phyloP scores from a whole-genome alignment of 23 tunicate species.

The Diplosoma virens region DNA sequence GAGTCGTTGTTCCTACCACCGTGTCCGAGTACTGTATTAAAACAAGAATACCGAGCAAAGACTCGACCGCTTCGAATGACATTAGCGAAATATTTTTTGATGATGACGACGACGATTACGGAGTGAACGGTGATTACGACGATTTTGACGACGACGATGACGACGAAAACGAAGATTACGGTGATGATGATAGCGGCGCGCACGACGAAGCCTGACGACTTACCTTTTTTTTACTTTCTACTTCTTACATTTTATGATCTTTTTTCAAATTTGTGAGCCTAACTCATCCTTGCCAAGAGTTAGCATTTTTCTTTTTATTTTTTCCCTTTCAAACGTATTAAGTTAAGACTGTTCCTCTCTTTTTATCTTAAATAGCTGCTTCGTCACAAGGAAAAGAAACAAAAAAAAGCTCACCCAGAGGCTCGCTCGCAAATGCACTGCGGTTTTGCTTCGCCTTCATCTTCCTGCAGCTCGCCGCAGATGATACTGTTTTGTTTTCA shows the following conservation, averaged over 20 bases:
- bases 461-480: no score
- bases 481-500: no score
- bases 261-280: conserved; percentile 16
- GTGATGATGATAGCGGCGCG: conserved; percentile 80
- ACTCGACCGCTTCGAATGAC: conserved; percentile 61
- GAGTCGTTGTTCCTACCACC: conserved; percentile 80
- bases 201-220: conserved; percentile 35
- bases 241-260: neutral
- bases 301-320: no score
- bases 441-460: no score
- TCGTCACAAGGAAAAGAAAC: no score
- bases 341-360: no score
- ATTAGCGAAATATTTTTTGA: conserved; percentile 71
- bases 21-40: conserved; percentile 93
- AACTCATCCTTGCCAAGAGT: conserved; percentile 4
- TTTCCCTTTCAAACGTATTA: no score
- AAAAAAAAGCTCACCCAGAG: no score
- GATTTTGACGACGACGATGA: conserved; percentile 57
- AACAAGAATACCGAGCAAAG: conserved; percentile 80
- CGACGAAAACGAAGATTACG: conserved; percentile 79
- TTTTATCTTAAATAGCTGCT: no score
- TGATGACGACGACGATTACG: conserved; percentile 76
- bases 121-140: conserved; percentile 55
- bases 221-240: neutral
- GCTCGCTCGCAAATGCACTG: no score